phyloP scores from a whole-genome alignment of 2,113 vertebrate genomes.

The Herpailurus yagouaroundi region DNA sequence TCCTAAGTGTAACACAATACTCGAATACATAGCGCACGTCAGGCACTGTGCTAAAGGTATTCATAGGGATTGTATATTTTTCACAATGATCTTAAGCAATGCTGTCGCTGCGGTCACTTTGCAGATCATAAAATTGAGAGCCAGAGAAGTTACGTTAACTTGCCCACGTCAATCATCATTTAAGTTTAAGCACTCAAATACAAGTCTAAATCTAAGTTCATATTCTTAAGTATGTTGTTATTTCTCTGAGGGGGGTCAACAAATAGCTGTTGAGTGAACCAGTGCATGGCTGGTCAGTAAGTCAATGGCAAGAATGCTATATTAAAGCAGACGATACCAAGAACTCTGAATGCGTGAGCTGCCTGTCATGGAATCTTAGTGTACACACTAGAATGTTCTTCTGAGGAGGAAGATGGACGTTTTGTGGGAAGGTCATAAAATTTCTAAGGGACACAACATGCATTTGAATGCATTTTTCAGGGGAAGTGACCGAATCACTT shows the following conservation, averaged over 20 bases:
- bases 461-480: conserved; percentile 40
- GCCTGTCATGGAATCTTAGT: neutral
- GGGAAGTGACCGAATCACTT: conserved; percentile 26
- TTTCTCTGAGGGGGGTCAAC: neutral
- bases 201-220: neutral
- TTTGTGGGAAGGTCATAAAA: neutral
- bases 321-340: neutral
- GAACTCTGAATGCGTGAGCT: neutral
- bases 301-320: neutral
- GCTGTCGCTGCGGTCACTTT: neutral
- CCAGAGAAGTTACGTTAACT: neutral
- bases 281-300: neutral
- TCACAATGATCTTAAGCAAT: neutral
- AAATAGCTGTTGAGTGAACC: neutral
- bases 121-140: neutral
- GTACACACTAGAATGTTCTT: neutral
- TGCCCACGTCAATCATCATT: neutral
- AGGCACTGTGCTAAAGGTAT: neutral
- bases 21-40: neutral
- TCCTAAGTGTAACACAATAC: neutral
- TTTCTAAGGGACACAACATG: neutral
- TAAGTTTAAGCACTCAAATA: conserved; percentile 6
- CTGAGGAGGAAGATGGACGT: neutral
- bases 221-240: neutral
- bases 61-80: neutral